Percentiles rank a stretch among this genome's conserved stretches.
Evolutionary conservation across 2,113 vertebrate species (phyloP).

Genomic region (Equus quagga): DNA sequence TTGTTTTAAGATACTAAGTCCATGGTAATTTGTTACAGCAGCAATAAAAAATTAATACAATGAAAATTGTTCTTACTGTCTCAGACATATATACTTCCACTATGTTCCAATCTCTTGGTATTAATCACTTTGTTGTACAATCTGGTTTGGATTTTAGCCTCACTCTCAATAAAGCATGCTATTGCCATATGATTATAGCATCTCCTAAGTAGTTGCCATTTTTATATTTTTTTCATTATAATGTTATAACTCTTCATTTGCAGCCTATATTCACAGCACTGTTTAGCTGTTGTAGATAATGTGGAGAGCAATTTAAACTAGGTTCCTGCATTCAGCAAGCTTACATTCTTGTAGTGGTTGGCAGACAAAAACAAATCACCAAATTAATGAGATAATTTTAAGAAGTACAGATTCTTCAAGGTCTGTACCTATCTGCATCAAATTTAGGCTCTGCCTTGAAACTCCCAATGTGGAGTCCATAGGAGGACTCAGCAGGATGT

Average conservation of each 20-base stretch:
- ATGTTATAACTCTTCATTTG: not conserved
- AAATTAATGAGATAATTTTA: not conserved
- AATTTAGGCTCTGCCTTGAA: not conserved
- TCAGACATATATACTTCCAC: not conserved
- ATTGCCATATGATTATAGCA: not conserved
- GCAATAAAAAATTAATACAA: not conserved
- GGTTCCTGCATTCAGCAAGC: not conserved
- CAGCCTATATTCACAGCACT: not conserved
- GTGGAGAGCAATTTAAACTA: not conserved
- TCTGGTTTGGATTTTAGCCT: not conserved
- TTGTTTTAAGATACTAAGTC: too few relatives aligned
- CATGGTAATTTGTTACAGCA: not conserved
- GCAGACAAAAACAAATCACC: not conserved
- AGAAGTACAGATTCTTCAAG: not conserved
- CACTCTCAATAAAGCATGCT: not conserved
- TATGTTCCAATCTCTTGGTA: not conserved
- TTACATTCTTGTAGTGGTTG: not conserved
- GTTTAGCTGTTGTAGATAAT: not conserved
- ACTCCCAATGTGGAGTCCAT: not conserved
- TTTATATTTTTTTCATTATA: not conserved
- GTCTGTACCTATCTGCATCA: not conserved
- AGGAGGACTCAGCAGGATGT: not conserved
- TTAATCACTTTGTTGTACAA: not conserved
- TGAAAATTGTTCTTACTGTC: not conserved
- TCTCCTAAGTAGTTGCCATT: not conserved